Base-by-base conservation (phyloP, 2,888 invertebrate species). In the Torymus aiolomorphi region DNA sequence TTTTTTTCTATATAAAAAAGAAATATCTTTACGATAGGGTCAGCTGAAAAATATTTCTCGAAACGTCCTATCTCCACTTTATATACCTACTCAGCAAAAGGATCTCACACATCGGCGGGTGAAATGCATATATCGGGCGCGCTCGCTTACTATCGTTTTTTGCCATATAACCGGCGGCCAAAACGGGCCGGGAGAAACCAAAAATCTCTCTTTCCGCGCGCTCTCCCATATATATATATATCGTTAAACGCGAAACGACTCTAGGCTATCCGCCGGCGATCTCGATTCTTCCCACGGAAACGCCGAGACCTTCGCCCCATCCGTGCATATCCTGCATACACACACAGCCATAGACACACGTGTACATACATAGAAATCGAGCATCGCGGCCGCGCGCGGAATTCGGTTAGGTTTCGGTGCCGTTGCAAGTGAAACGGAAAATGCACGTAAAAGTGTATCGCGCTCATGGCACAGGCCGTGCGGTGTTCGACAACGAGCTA, bases 381-480 rank as follows among this genome's bases (percentile, higher is more conserved):
- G 57, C 42, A 42, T 12, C 49, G 51, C 61, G 59, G 49, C 61
- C 12, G 18, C 31, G 24, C 2, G 42, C 49, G 59, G 74, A 69
- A 69, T 74, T 70, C 73, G 73, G 52, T 57, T 59, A 57, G 52
- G 42, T 76, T 67, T 75, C 57, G 61, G 67, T 76, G 69, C 49
- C 52, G 42, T 4, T 31, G 2, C 69, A 51, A 71, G 70, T 75
- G 70, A 79, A 75, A 75, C 75, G 75, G 65, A 75, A 75, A 79
- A 71, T 59, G 42, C 52, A 14, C 51, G 63, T 31, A 69, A 74
- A 72, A 66, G 72, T 72, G n/a, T 78, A 73, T 73, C 74, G 65
- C 51, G 16, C 20, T 31, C 12, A n/a, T 14, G 52, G 24, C 49
- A 61, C 54, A 5, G n/a, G 20, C n/a, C 56, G 8, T 1, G 57